Evolutionary conservation across 2,888 invertebrate genomes (phyloP), one percentile per base, ranked within the genome.

Genomic region (Pyrocoelia pectoralis): DNA sequence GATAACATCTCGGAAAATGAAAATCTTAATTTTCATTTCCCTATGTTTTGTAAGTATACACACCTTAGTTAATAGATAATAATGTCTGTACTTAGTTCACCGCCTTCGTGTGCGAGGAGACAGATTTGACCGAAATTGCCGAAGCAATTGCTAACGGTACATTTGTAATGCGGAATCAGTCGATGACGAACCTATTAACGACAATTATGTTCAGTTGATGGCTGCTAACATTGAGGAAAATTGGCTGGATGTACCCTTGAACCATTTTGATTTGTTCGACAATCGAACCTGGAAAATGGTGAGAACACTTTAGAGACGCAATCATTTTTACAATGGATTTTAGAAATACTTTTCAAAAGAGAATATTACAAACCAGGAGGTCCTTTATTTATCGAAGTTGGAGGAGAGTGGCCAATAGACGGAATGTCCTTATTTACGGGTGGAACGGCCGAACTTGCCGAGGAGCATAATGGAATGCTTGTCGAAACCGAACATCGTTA

Each of bases 401-500:
- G 92, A 0, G 92, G 94, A 0, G 93, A 94, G 80, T 92, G 92
- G 85, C 77, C 80, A 9, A 91, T 92, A 62, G 79, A 81, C 0
- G 75, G 85, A 0, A 84, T 83, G 2, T 88, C 84, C 83, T 79
- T 90, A 71, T 76, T 75, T 24, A 77, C 73, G 0, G 92, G 93
- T 0, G 83, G 88, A 58, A 86, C 90, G 69, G 83, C 85, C 61
- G 86, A 88, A 48, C 81, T 89, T 75, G 90, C 88, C 0, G 72
- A 77, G 53, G 74, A 80, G 15, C 82, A 88, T 66, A 80, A 82
- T 1, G 93, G 89, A 0, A 85, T 86, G 2, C 81, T 92, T 73
- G 89, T 90, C 75, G 89, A 89, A 69, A 87, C 93, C 0, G 95
- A 95, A 75, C 94, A 95, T 78, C 84, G 94, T 69, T 95, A 87